Percentiles rank a stretch among this genome's conserved stretches.
Evolutionary conservation across 2,797 vertebrate species (phyloP).

Genomic region (Coranthus polyacanthus): DNA sequence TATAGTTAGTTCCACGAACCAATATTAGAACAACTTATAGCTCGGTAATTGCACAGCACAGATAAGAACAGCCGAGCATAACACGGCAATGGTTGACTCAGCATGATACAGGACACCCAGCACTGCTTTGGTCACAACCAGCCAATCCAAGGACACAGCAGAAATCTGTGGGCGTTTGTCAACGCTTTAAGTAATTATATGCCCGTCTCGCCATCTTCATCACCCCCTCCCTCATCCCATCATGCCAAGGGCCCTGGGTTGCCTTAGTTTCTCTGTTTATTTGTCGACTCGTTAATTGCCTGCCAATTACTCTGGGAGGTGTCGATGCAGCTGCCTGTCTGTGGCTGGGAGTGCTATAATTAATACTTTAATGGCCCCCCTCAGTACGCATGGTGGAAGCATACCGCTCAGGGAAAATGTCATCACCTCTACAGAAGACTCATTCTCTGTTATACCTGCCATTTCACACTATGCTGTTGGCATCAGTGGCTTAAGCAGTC

Average conservation of each 20-base stretch:
- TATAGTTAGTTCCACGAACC: conserved; percentile 7
- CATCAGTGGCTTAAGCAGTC: background rate
- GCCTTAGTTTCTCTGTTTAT: conserved; percentile 79
- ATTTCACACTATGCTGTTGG: conserved; percentile 16
- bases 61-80: conserved; percentile 21
- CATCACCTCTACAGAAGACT: conserved; percentile 65
- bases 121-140: conserved; percentile 45
- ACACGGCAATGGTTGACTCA: conserved; percentile 15
- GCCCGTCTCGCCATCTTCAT: conserved; percentile 59
- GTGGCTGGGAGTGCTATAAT: conserved; percentile 79
- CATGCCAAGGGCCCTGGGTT: conserved; percentile 64
- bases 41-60: conserved; percentile 23
- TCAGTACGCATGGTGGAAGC: conserved; percentile 46
- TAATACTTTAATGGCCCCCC: conserved; percentile 83
- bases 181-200: conserved; percentile 75
- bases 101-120: conserved; percentile 8
- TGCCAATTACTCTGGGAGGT: conserved; percentile 85
- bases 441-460: conserved; percentile 32
- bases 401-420: conserved; percentile 63
- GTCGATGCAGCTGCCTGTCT: conserved; percentile 77
- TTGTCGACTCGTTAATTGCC: conserved; percentile 85
- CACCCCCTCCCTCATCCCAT: conserved; percentile 33
- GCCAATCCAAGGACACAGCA: conserved; percentile 55
- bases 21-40: conserved; percentile 37
- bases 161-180: conserved; percentile 59